Conservation (phyloP, 30 jellyfish, hydroid and myxozoan species). For the Morbakka virulenta region DNA sequence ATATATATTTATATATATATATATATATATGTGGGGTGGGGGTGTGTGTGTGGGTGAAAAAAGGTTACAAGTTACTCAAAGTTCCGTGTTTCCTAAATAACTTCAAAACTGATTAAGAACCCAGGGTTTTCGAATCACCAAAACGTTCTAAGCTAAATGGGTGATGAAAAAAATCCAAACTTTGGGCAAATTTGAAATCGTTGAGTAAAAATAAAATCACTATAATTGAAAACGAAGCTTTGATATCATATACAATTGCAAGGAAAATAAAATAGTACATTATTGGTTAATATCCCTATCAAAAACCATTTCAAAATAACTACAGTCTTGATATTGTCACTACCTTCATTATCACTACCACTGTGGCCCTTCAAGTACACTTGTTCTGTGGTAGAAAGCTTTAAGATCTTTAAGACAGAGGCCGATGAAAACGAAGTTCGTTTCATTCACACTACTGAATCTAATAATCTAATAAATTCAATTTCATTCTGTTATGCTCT, state of each 20-base stretch:
- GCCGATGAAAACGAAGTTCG: not conserved
- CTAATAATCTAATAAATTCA: not conserved
- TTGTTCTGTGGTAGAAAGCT: not conserved
- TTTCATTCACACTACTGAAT: not conserved
- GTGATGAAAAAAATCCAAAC: not conserved
- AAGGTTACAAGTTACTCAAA: too few species aligned
- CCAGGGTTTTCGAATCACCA: not conserved
- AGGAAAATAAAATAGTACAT: not conserved
- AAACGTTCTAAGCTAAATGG: not conserved
- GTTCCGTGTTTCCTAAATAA: too few species aligned
- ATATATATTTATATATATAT: too few species aligned
- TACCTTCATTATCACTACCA: not conserved
- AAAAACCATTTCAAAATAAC: not conserved
- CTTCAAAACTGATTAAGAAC: too few species aligned
- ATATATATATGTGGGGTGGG: too few species aligned
- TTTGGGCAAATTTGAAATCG: not conserved
- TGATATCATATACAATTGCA: not conserved
- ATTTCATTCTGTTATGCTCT: not conserved
- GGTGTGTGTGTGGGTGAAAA: too few species aligned
- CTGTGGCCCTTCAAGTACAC: not conserved
- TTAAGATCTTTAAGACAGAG: not conserved
- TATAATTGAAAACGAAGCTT: not conserved
- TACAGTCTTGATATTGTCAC: not conserved
- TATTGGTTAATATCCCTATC: not conserved
- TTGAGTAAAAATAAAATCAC: not conserved